A percentile compares a stretch with the other conserved stretches of the same genome.
These are phyloP conservation scores for Moxostoma hubbsi DNA, from an alignment of 2,797 vertebrate genomes.

Conservation along the genomic window DNA sequence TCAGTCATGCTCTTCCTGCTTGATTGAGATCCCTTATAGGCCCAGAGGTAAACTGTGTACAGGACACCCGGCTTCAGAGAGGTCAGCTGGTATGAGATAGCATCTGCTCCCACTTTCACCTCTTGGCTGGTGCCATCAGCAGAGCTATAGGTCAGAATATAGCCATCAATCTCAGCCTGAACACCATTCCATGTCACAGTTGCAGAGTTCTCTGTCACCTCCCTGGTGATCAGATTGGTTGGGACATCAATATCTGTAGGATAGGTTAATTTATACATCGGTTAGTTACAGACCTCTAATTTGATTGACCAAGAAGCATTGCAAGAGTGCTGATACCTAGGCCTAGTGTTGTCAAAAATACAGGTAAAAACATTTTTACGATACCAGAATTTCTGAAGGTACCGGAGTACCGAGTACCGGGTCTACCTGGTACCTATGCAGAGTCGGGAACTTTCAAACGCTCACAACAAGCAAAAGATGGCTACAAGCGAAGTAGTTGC, in stretches of 20 bases:
- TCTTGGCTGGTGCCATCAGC: constrained; percentile 73
- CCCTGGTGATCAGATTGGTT: constrained; percentile 72
- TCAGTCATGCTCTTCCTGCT: constrained; percentile 77
- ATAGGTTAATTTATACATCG: constrained; percentile 3
- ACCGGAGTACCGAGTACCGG: too few species aligned
- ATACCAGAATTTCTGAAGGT: too few species aligned
- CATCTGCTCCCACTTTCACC: constrained; percentile 71
- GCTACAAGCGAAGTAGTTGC: too few species aligned
- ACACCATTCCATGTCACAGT: constrained; percentile 80
- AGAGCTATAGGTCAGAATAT: constrained; percentile 78
- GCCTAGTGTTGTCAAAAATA: too few species aligned
- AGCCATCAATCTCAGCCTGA: constrained; percentile 78
- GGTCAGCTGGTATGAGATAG: constrained; percentile 69
- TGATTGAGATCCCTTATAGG: constrained; percentile 75
- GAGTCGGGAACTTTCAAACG: too few species aligned
- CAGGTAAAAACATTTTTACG: too few species aligned
- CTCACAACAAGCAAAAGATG: too few species aligned
- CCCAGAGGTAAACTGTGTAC: constrained; percentile 80
- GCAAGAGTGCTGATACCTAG: too few species aligned
- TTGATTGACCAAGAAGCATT: too few species aligned
- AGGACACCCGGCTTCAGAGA: constrained; percentile 78
- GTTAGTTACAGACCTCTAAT: too few species aligned
- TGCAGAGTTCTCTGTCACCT: constrained; percentile 76
- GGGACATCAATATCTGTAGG: constrained; percentile 78
- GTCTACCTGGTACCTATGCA: too few species aligned